phyloP scores from a whole-genome alignment of 1,140 invertebrate genomes.

The Manduca sexta region DNA sequence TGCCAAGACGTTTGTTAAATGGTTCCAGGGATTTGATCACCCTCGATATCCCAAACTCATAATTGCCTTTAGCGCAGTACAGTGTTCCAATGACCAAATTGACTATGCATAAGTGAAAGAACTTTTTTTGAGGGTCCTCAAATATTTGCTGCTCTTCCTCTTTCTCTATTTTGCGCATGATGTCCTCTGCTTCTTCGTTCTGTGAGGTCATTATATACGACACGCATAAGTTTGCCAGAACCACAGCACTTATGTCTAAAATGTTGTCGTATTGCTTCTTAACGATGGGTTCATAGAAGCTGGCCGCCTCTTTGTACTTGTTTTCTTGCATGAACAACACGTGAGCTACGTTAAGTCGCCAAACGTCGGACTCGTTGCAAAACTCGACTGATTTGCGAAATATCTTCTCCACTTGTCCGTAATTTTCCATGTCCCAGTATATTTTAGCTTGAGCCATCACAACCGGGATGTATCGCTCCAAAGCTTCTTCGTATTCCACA shows the following conservation, averaged over 20 bases:
- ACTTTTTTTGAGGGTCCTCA: constrained; percentile 95
- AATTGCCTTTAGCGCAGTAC: constrained; percentile 99
- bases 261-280: constrained; percentile 98
- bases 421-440: constrained; percentile 98
- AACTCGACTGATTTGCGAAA: constrained; percentile 98
- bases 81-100: constrained; percentile 99
- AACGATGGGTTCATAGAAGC: constrained; percentile 98
- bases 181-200: constrained; percentile 98
- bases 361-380: constrained; percentile 97
- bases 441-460: constrained; percentile 99
- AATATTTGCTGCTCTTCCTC: constrained; percentile 96
- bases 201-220: constrained; percentile 99
- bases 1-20: constrained; percentile 95
- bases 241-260: constrained; percentile 95
- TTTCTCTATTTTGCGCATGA: constrained; percentile 99
- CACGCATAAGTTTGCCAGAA: constrained; percentile 98
- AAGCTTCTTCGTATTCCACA: constrained; percentile 93
- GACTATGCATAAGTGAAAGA: constrained; percentile 98
- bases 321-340: constrained; percentile 99
- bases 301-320: constrained; percentile 98
- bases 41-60: constrained; percentile 98
- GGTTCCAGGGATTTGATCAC: constrained; percentile 98
- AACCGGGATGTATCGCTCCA: constrained; percentile 93
- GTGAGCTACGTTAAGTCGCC: constrained; percentile 98
- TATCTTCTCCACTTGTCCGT: constrained; percentile 94